Evolutionary conservation across 2,888 invertebrate genomes (phyloP), one percentile per base, ranked within the genome.

Genomic region (Tenthredo distinguenda): DNA sequence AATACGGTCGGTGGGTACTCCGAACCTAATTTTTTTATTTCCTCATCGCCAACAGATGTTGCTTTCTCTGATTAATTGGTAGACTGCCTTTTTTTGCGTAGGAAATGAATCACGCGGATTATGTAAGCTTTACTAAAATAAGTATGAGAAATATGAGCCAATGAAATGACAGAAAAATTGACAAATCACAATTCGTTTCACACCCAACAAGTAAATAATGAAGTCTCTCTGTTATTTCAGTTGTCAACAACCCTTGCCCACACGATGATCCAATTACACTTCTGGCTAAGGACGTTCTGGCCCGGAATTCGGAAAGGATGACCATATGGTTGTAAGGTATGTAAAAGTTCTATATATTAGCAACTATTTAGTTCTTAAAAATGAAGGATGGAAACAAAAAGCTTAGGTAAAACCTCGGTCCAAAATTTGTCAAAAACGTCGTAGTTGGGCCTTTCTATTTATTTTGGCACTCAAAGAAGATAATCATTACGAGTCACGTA

Each of bases 41-140:
- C 43, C 21, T 9, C n/a, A 47, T 37, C 21, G 43, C 47, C n/a
- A 26, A 47, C 74, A 43, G 74, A 43, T 74, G 74, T 4, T 10
- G 2, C 10, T 10, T 26, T n/a, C 10, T 26, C 26, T 43, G n/a
- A 74, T 74, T 72, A 74, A 74, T 74, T 74, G 26, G 10, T 43
- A 47, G n/a, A 74, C 26, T 21, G 5, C 6, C 26, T 74, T 43
- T 21, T 74, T 26, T 47, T 10, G 10, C 26, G 21, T 21, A 43
- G 26, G 21, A 43, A 47, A 74, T 40, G 74, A 47, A 74, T 40
- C 74, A 40, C 43, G 12, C 5, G 74, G 43, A 74, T 74, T 74
- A 74, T 74, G 40, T 43, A 43, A 74, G 74, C 40, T 74, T 72
- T 43, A 74, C 74, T 26, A 43, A 21, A 43, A 74, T 26, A 43